Evolutionary conservation across 2,797 vertebrate genomes (phyloP), one percentile per base, ranked within the genome.

Genomic region (Cuculus canorus): DNA sequence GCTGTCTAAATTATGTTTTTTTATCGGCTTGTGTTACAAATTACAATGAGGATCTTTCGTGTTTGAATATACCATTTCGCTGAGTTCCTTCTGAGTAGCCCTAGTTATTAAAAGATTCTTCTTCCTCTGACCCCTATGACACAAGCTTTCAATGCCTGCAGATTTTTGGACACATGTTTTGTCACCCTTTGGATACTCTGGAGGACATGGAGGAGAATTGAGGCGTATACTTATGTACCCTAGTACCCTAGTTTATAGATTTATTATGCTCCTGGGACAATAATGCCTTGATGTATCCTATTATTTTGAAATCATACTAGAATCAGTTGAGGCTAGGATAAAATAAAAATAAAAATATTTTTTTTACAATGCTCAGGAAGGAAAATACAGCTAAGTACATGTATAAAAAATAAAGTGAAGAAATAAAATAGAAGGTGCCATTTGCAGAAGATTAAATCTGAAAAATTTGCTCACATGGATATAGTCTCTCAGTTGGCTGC

Each of bases 81-180:
- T 83, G 63, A 56, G 59, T 52, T 91, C 70, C 21, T 95, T 88
- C 77, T 90, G 77, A 93, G 80, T 72, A 81, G 81, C 60, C 45
- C 50, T 69, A 39, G 54, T 92, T 96, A 93, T 82, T 94, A 82
- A 79, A 95, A 92, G 88, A 79, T 95, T 88, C 15, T 90, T 92
- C 91, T 85, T 95, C 91, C 81, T 82, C 61, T 96, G 92, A 96
- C 92, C 80, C 54, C 80, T 93, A 5, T 93, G 88, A 95, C 88
- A 94, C 80, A 88, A 79, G 86, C 77, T 93, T 96, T 95, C 94
- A 90, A 94, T 83, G 80, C 90, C 90, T 84, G 92, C 82, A 59
- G 88, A 73, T 92, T 95, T 93, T 82, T 88, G 88, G 81, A 90
- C 82, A 52, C 11, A 8, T 76, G 63, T 93, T 90, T 83, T 95